Evolutionary conservation across 2,797 vertebrate species (phyloP).

Genomic region (Lacerta viridis): DNA sequence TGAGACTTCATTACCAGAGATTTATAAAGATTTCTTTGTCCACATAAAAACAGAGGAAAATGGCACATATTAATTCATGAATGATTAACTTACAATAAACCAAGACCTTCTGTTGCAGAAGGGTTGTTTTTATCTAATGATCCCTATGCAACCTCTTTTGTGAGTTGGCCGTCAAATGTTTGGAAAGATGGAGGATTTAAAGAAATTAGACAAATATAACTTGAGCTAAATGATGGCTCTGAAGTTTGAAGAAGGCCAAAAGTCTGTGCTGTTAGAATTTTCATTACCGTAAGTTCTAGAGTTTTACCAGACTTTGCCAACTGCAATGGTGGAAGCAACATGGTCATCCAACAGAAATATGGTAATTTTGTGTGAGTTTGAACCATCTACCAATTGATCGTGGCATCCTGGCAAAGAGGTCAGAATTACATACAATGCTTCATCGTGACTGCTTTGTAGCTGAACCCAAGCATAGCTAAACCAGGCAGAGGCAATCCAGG

Average conservation of each 20-base stretch:
- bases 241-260: not conserved
- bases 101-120: not conserved
- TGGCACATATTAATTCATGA: conserved; percentile 19
- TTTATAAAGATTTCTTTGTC: conserved; percentile 43
- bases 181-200: conserved; percentile 15
- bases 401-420: not conserved
- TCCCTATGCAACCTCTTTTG: conserved; percentile 13
- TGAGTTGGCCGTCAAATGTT: conserved; percentile 30
- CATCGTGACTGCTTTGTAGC: not conserved
- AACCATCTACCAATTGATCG: not conserved
- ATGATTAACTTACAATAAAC: conserved; percentile 39
- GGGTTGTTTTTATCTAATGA: not conserved
- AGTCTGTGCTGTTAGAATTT: conserved; percentile 15
- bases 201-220: conserved; percentile 25
- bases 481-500: not conserved
- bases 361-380: not conserved
- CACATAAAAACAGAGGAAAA: not conserved
- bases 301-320: not conserved
- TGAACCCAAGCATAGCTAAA: not conserved
- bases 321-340: too few relatives aligned
- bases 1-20: conserved; percentile 26
- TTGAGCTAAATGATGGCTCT: not conserved
- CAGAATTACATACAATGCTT: not conserved
- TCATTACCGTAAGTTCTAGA: not conserved
- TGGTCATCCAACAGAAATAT: not conserved